Base-by-base conservation (phyloP, 2,888 invertebrate genomes). In the Abrostola triplasia region DNA sequence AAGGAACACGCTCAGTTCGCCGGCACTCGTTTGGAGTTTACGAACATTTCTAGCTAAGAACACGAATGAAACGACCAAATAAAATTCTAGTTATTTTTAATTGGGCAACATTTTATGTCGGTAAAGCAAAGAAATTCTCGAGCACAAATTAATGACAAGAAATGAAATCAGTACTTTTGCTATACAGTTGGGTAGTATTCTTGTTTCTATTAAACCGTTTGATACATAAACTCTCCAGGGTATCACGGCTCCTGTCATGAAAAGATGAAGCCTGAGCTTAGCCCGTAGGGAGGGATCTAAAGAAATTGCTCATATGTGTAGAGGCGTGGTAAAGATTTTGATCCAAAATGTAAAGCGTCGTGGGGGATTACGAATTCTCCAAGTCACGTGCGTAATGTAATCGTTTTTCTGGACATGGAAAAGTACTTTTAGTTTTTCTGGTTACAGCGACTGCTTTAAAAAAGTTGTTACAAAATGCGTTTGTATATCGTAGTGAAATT, bases 81-180 rank as follows among this genome's bases (percentile, higher is more conserved):
- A 52, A 72, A 76, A 67, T 58, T 62, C 52, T 55, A 58, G 51
- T 57, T 66, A 72, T 62, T 71, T 62, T 71, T 71, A 66, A 73
- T 71, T 76, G 72, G 71, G 13, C 56, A 37, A 36, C 37, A 71
- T 40, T 70, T 75, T 70, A 58, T 58, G 40, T 55, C n/a, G 44
- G 10, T 44, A 64, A 51, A 44, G 44, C 59, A 40, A 70, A 58
- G 36, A 59, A 50, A 47, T 70, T 50, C 13, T 40, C 36, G 42
- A 61, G 35, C 36, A 53, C 41, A 37, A 53, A 11, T 52, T 13
- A 35, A 24, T 57, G 50, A 55, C 55, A 37, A 9, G 36, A 1
- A 37, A 36, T 37, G 7, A 36, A 49, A 56, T 49, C 41, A 55
- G 48, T 54, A 35, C 11, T 24, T 51, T 8, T 38, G 13, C 44